Evolutionary conservation across 2,888 invertebrate species (phyloP).

Genomic region (Catocala nupta): DNA sequence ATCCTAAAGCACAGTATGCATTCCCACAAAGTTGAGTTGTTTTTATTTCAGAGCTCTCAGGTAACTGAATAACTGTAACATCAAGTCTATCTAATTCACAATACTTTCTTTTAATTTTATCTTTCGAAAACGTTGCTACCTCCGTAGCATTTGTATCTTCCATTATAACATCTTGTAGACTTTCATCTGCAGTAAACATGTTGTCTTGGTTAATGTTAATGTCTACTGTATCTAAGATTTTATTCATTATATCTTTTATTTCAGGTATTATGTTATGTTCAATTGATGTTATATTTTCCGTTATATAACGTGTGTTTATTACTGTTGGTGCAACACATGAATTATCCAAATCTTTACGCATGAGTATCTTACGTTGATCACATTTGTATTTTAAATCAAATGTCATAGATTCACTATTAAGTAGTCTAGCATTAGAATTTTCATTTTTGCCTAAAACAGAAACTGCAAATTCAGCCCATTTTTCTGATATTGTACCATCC

Average conservation of each 20-base stretch:
- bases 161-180: conserved; percentile 64
- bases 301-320: neutral
- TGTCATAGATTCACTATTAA: conserved; percentile 67
- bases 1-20: conserved; percentile 88
- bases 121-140: conserved; percentile 54
- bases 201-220: conserved; percentile 87
- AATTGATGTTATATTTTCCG: neutral
- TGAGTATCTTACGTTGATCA: conserved; percentile 86
- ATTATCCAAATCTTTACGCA: conserved; percentile 67
- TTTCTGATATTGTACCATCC: conserved; percentile 75
- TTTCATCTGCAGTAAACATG: conserved; percentile 69
- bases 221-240: conserved; percentile 88
- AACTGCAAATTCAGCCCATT: conserved; percentile 87
- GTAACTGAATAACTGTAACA: conserved; percentile 89
- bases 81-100: conserved; percentile 88
- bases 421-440: conserved; percentile 54
- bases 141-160: conserved; percentile 49
- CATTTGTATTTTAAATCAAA: conserved; percentile 88
- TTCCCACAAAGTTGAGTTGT: conserved; percentile 76
- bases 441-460: conserved; percentile 76
- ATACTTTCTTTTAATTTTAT: conserved; percentile 72
- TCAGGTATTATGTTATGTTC: conserved; percentile 48
- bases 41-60: conserved; percentile 55
- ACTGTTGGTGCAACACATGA: conserved; percentile 13
- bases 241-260: conserved; percentile 78